Conservation (phyloP, 2,113 vertebrate genomes). For the Chloebia gouldiae region DNA sequence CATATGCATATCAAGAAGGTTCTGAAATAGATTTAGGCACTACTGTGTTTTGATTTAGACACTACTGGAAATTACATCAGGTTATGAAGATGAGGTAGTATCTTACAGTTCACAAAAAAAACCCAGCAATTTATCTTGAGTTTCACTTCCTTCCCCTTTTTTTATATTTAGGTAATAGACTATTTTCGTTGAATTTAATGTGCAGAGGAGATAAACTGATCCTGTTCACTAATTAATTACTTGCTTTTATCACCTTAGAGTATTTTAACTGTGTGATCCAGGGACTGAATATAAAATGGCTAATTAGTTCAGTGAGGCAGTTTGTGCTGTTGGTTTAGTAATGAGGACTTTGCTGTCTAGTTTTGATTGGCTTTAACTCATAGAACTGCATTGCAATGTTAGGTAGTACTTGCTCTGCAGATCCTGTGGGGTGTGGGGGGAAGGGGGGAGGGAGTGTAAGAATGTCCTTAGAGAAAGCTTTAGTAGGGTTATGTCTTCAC, state of each 20-base stretch:
- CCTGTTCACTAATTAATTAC: not conserved
- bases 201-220: not conserved
- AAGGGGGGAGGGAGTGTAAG: not conserved
- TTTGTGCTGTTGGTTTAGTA: not conserved
- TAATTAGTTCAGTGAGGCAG: not conserved
- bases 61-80: not conserved
- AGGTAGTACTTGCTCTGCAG: not conserved
- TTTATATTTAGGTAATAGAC: not conserved
- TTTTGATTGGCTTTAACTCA: not conserved
- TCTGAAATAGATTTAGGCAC: not conserved
- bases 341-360: not conserved
- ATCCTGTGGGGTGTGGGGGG: not conserved
- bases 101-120: not conserved
- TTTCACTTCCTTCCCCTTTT: not conserved
- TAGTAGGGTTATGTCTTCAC: not conserved
- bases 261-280: not conserved
- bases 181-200: not conserved
- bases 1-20: not conserved
- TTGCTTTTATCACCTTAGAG: not conserved
- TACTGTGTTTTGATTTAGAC: not conserved
- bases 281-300: not conserved
- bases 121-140: not conserved
- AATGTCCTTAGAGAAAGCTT: not conserved
- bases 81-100: not conserved
- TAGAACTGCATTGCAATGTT: not conserved